These are phyloP conservation scores for Eleutherodactylus coqui DNA, from an alignment of 2,797 vertebrate genomes.

Conservation along the genomic window DNA sequence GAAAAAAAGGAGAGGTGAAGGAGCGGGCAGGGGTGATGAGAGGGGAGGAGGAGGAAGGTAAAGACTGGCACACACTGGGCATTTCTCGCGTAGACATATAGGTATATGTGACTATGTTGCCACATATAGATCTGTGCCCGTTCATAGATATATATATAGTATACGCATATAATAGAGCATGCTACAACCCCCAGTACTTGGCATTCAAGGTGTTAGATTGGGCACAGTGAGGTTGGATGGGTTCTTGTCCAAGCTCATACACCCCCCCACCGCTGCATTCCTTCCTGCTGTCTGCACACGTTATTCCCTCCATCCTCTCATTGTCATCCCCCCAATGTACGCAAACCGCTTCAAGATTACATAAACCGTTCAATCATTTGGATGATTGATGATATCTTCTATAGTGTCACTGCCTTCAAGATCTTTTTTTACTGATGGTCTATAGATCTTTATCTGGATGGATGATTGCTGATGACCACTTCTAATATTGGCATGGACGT, in stretches of 20 bases:
- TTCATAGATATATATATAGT: background rate
- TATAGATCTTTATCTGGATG: no score
- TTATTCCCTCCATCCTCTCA: slow-evolving; percentile 11
- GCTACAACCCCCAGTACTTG: background rate
- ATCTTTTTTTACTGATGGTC: no score
- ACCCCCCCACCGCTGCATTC: slow-evolving; percentile 13
- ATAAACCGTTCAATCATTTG: background rate
- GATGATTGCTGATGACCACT: no score
- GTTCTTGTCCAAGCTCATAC: background rate
- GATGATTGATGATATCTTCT: no score
- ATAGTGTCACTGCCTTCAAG: no score
- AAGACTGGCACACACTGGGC: background rate
- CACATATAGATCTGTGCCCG: background rate
- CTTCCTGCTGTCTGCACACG: background rate
- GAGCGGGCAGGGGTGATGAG: slow-evolving; percentile 4
- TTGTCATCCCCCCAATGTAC: background rate
- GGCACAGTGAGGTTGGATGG: slow-evolving; percentile 25
- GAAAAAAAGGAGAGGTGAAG: slow-evolving; percentile 43
- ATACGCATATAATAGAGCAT: background rate
- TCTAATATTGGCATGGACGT: no score
- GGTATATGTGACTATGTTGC: background rate
- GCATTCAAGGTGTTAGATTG: slow-evolving; percentile 36
- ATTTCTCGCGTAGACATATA: background rate
- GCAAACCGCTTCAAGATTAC: background rate
- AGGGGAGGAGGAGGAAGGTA: background rate